Base-by-base conservation (phyloP, 2,797 vertebrate genomes). In the Enteromius anoplus region DNA sequence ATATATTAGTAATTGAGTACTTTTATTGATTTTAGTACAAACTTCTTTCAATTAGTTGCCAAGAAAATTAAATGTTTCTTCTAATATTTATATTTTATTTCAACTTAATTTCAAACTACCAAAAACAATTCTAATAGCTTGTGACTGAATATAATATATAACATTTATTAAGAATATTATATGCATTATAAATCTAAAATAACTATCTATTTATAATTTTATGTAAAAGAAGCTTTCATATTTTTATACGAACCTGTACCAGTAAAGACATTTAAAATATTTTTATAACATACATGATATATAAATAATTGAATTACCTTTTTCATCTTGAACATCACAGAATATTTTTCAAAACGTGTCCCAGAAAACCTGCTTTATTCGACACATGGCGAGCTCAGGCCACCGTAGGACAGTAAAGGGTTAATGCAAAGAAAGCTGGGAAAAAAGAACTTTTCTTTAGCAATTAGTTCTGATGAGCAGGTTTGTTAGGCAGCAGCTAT, bases 401-500 rank as follows among this genome's bases (percentile, higher is more conserved):
- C 34, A 23, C 19, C 9, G 12, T n/a, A 12, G 32, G 40, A 34
- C 7, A 80, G 66, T 55, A 58, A 47, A 19, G 75, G 64, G 77
- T 85, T 49, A 47, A 82, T 19, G 34, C 60, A 81, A 62, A 80
- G 78, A 53, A 81, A 78, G 71, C 82, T 72, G 34, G 78, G 21
- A 70, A 78, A 81, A 83, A 85, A 84, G 53, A 85, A 85, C 84
- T 87, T 86, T 88, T 89, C 87, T 89, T 84, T 85, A 81, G 88
- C 89, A 89, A 90, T 91, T 91, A 91, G 87, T 90, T 88, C 87
- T 90, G 89, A 89, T 89, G 89, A 90, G 89, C 88, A 90, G 89
- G 89, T 89, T 86, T 88, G 88, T 85, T 85, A 86, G 86, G 88
- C 87, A 89, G 78, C 82, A 53, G 87, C 88, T 78, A 87, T 88